Evolutionary conservation across 2,888 invertebrate species (phyloP).

Genomic region (Drosophila vallismaia): DNA sequence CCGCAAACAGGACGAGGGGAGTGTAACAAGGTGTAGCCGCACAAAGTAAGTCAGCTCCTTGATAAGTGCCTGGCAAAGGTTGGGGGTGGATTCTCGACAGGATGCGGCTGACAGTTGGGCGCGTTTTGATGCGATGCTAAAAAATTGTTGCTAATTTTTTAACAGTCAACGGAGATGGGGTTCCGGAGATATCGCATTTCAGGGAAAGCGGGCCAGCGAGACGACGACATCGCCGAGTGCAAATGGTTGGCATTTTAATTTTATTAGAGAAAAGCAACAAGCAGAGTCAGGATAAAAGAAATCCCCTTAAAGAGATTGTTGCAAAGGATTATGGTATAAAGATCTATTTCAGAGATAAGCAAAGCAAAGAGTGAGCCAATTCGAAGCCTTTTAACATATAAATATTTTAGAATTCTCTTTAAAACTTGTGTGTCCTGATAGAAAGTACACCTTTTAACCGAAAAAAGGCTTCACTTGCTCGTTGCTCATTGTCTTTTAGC

Average conservation of each 20-base stretch:
- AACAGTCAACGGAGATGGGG: slow-evolving; percentile 42
- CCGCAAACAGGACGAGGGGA: neutral
- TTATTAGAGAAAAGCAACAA: slow-evolving; percentile 57
- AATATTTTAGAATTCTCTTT: neutral
- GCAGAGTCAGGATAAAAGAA: slow-evolving; percentile 28
- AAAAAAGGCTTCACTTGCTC: slow-evolving; percentile 38
- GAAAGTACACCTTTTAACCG: slow-evolving; percentile 27
- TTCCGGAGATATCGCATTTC: slow-evolving; percentile 55
- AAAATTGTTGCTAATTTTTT: slow-evolving; percentile 77
- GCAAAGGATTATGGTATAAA: slow-evolving; percentile 15
- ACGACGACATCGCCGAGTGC: slow-evolving; percentile 56
- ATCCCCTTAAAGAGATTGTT: slow-evolving; percentile 15
- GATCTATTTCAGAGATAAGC: slow-evolving; percentile 10
- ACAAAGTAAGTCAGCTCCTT: slow-evolving; percentile 64
- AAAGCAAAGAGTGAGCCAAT: neutral
- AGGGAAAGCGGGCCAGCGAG: neutral
- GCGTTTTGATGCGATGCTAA: slow-evolving; percentile 73
- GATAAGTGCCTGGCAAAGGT: slow-evolving; percentile 58
- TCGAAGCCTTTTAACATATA: neutral
- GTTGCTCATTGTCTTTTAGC: slow-evolving; percentile 57
- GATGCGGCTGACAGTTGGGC: slow-evolving; percentile 72
- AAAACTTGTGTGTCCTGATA: neutral
- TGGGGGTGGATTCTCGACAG: slow-evolving; percentile 29
- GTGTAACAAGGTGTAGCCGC: slow-evolving; percentile 68
- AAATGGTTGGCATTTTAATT: slow-evolving; percentile 73